These are phyloP conservation scores for Otis tarda DNA, from an alignment of 2,113 vertebrate species.

Conservation along the genomic window DNA sequence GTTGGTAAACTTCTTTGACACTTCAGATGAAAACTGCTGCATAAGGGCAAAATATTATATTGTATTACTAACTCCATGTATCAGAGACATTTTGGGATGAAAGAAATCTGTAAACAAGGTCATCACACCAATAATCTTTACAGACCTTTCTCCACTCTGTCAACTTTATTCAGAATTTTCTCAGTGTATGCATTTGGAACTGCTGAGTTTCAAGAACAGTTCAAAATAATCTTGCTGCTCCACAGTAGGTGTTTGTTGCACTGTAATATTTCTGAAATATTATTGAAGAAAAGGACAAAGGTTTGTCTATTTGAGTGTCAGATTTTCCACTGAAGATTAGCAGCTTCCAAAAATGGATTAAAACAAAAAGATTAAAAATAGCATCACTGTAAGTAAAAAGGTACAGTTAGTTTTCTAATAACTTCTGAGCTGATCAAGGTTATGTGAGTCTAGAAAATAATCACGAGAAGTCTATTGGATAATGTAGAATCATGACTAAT, in stretches of 20 bases:
- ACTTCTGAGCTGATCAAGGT: not conserved
- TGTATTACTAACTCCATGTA: not conserved
- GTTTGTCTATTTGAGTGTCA: not conserved
- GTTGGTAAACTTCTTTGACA: constrained; percentile 37
- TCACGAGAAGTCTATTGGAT: not conserved
- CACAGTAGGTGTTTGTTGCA: not conserved
- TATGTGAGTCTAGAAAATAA: not conserved
- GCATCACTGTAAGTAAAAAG: not conserved
- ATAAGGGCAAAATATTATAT: constrained; percentile 9
- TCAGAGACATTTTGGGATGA: not conserved
- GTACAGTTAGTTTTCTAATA: not conserved
- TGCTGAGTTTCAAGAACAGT: constrained; percentile 18
- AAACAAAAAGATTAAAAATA: not conserved
- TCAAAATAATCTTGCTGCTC: not conserved
- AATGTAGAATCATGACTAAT: not conserved
- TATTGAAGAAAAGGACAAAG: constrained; percentile 3
- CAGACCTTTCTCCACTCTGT: constrained; percentile 33
- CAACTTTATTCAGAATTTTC: constrained; percentile 17
- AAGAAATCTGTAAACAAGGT: constrained; percentile 52
- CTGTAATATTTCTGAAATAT: not conserved
- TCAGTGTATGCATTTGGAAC: not conserved
- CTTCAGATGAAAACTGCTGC: constrained; percentile 25
- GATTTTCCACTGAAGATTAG: not conserved
- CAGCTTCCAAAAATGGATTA: not conserved
- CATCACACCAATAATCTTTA: constrained; percentile 34